These are phyloP conservation scores for Metaphire vulgaris DNA, from an alignment of 1,140 invertebrate genomes.

Conservation along the genomic window DNA sequence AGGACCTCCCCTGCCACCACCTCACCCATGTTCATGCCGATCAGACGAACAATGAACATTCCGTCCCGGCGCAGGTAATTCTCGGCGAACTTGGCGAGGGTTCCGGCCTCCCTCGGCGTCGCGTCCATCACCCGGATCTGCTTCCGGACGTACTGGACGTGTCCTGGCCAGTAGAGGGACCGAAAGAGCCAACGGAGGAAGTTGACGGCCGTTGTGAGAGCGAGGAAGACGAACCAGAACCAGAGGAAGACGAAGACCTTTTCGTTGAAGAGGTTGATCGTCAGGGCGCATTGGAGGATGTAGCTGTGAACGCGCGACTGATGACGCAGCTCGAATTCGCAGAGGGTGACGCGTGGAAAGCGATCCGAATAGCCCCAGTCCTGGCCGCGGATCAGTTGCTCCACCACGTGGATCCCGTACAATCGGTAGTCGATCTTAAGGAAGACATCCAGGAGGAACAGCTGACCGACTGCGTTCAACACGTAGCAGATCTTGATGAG, in stretches of 20 bases:
- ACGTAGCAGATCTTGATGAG: constrained; percentile 54
- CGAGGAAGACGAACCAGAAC: too few relatives aligned
- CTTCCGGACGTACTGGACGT: too few relatives aligned
- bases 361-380: constrained; percentile 49
- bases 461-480: constrained; percentile 51
- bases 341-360: too few relatives aligned
- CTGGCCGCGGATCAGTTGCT: constrained; percentile 47
- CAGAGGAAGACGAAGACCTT: too few relatives aligned
- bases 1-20: too few relatives aligned
- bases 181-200: too few relatives aligned
- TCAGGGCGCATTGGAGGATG: too few relatives aligned
- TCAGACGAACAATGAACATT: constrained; percentile 28
- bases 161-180: too few relatives aligned
- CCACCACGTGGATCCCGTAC: constrained; percentile 53
- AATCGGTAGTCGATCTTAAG: constrained; percentile 53
- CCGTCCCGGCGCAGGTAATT: too few relatives aligned
- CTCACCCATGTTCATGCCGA: constrained; percentile 31
- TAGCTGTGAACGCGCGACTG: constrained; percentile 32
- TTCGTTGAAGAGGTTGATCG: too few relatives aligned
- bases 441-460: constrained; percentile 55
- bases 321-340: constrained; percentile 54
- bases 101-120: constrained; percentile 7
- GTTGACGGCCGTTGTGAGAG: too few relatives aligned
- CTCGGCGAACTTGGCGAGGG: too few relatives aligned
- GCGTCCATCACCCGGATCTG: constrained; percentile 20